Evolutionary conservation across 2,797 vertebrate genomes (phyloP).

Genomic region (Anabacerthia variegaticeps): DNA sequence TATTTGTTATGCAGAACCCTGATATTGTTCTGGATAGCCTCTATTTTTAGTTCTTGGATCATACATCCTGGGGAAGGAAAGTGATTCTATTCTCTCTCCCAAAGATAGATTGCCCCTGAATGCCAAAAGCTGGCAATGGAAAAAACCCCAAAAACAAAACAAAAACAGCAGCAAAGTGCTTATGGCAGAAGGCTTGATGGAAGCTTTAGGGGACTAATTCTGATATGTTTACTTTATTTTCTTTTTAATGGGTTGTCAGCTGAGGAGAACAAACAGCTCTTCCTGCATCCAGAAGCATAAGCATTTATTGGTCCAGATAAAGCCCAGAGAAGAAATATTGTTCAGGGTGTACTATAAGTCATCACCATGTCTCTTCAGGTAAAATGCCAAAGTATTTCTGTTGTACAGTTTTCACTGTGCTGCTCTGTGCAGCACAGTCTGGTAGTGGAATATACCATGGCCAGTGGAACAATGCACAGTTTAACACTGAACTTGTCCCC

Average conservation of each 20-base stretch:
- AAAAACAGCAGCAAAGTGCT: conserved; percentile 40
- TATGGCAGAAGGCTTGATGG: conserved; percentile 67
- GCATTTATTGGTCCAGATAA: conserved; percentile 76
- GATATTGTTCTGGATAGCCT: not conserved
- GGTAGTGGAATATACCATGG: not conserved
- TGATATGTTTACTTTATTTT: conserved; percentile 78
- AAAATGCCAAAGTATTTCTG: conserved; percentile 56
- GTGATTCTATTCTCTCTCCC: not conserved
- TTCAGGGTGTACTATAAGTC: conserved; percentile 63
- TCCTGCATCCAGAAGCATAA: conserved; percentile 75
- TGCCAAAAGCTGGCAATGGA: conserved; percentile 45
- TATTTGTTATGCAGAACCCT: not conserved
- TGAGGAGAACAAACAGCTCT: conserved; percentile 77
- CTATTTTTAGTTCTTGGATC: conserved; percentile 10
- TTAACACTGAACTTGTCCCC: not conserved
- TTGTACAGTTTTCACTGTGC: conserved; percentile 35
- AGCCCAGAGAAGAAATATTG: conserved; percentile 75
- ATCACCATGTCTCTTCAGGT: conserved; percentile 70
- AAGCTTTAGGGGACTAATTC: conserved; percentile 72
- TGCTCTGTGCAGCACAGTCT: conserved; percentile 27
- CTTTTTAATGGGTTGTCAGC: conserved; percentile 78
- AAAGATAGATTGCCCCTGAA: conserved; percentile 40
- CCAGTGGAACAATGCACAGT: not conserved
- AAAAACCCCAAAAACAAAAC: not conserved
- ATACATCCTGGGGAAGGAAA: not conserved